Base-by-base conservation (phyloP, 2,888 invertebrate species). In the Odontocolon sp. region DNA sequence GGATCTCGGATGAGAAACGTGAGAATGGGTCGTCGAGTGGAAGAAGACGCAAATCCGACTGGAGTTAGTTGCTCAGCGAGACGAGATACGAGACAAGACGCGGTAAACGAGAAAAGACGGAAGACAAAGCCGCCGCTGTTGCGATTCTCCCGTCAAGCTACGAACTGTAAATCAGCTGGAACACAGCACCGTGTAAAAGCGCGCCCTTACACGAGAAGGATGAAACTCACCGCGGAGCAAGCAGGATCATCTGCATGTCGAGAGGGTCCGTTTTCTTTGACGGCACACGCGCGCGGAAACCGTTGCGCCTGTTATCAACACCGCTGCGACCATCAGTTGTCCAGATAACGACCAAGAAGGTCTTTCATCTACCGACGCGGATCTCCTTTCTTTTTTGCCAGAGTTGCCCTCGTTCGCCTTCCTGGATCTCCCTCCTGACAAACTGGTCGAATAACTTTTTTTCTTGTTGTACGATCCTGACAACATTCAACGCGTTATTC, bases 291-390 rank as follows among this genome's bases (percentile, higher is more conserved):
- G 56, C 59, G 59, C 47, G 33, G 56, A 67, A 56, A 67, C 42
- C 59, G 50, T 56, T 59, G 56, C 36, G 26, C 38, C 21, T 23
- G 45, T 66, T 36, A 42, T 67, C 50, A 67, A 56, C 67, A 67
- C 11, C 47, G 54, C 66, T 52, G 59, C 54, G 42, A 59, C 69
- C 69, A 40, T 52, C 31, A 38, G 38, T 28, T 16, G 18, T 18
- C 5, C 18, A 67, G 68, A 68, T 68, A 68, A 52, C 50, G 52
- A 66, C 31, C 38, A 36, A 70, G 61, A 23, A 28, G 36, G 61
- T 45, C 66, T 75, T 79, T 75, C 76, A 79, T 79, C 79, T 47
- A 68, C 66, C 77, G 77, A 61, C 64, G 61, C 45, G 67, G 45
- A 77, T 67, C 61, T 56, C 21, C 61, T 70, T 78, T 78, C 31